Percentiles rank a stretch among this genome's conserved stretches.
Conservation (phyloP, 2,113 vertebrate species). For the Anoplopoma fimbria region DNA sequence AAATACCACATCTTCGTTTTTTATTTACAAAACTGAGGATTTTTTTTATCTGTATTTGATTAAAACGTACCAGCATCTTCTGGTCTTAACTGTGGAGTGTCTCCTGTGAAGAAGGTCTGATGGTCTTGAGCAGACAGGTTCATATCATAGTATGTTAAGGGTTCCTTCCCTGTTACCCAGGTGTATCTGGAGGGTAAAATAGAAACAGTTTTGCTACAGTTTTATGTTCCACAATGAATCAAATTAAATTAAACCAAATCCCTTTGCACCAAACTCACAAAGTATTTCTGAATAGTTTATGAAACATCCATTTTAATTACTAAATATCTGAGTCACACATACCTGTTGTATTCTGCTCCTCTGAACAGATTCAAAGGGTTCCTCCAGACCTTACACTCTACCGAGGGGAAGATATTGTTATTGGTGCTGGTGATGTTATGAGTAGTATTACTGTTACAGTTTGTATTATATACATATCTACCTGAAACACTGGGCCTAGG, state of each 20-base stretch:
- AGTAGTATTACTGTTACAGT: neutral
- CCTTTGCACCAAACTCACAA: neutral
- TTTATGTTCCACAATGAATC: neutral
- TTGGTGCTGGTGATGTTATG: neutral
- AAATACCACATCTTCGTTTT: neutral
- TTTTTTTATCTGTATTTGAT: neutral
- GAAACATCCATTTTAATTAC: neutral
- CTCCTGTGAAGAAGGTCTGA: constrained; percentile 97
- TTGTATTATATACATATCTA: constrained; percentile 42
- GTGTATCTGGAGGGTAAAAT: constrained; percentile 86
- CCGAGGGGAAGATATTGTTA: constrained; percentile 47
- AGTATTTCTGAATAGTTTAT: neutral
- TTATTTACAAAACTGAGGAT: neutral
- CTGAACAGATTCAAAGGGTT: constrained; percentile 98
- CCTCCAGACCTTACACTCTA: constrained; percentile 99
- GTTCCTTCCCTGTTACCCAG: constrained; percentile 98
- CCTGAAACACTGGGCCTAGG: constrained; percentile 92
- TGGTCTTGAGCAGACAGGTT: constrained; percentile 99
- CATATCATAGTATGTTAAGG: constrained; percentile 98
- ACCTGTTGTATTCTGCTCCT: constrained; percentile 99
- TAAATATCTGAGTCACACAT: constrained; percentile 24
- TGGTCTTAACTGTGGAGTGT: constrained; percentile 92
- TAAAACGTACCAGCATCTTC: constrained; percentile 91
- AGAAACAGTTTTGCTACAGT: neutral
- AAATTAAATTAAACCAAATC: neutral